Evolutionary conservation across 2,888 invertebrate genomes (phyloP).

Genomic region (Eupithecia insigniata): DNA sequence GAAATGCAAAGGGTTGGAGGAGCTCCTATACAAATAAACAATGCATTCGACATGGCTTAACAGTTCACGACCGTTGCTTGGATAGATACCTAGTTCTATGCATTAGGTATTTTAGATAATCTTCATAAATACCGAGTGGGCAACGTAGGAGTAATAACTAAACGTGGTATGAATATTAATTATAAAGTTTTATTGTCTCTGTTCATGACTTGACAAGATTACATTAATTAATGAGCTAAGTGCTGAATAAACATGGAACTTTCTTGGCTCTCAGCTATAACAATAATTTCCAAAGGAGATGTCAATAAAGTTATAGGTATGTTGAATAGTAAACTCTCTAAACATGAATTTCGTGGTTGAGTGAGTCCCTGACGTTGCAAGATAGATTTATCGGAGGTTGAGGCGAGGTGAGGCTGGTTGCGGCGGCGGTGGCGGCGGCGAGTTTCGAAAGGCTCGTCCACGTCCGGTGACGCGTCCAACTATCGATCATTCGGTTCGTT

Average conservation of each 20-base stretch:
- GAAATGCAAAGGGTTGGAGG: conserved; percentile 76
- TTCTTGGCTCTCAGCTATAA: conserved; percentile 8
- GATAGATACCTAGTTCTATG: conserved; percentile 45
- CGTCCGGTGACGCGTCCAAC: conserved; percentile 83
- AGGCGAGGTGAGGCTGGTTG: conserved; percentile 55
- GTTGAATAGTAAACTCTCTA: conserved; percentile 20
- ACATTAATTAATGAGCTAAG: conserved; percentile 13
- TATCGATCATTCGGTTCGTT: conserved; percentile 85
- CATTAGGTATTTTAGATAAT: not conserved
- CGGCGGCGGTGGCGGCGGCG: conserved; percentile 60
- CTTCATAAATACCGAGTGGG: not conserved
- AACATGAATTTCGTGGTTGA: conserved; percentile 59
- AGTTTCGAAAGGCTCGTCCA: conserved; percentile 80
- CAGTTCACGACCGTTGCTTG: conserved; percentile 64
- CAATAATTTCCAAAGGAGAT: conserved; percentile 21
- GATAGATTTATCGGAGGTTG: conserved; percentile 64
- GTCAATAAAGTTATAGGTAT: conserved; percentile 17
- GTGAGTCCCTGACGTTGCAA: conserved; percentile 63
- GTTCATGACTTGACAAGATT: conserved; percentile 39
- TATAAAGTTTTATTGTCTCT: not conserved
- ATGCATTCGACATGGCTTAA: conserved; percentile 74
- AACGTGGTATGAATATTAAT: conserved; percentile 8
- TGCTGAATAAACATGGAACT: conserved; percentile 1
- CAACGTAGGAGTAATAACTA: not conserved
- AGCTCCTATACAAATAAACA: conserved; percentile 69